Evolutionary conservation across 2,797 vertebrate genomes (phyloP).

Genomic region (Trichosurus vulpecula): DNA sequence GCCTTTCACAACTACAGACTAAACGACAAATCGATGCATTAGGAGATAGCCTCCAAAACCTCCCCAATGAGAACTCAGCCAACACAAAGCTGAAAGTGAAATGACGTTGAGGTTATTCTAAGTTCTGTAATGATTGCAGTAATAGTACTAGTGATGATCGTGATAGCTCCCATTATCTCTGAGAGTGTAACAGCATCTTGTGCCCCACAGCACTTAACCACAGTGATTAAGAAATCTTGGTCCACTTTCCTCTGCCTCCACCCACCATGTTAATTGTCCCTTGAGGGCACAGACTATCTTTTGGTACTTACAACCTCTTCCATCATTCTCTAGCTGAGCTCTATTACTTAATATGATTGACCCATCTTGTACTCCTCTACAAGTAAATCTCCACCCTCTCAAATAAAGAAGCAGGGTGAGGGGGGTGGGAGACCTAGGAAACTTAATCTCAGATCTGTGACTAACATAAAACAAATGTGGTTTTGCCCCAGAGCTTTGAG

Average conservation of each 20-base stretch:
- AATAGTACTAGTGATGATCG: not conserved
- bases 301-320: not conserved
- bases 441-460: not conserved
- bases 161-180: not conserved
- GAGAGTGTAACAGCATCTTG: not conserved
- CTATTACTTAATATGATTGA: not conserved
- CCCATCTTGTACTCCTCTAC: not conserved
- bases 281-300: not conserved
- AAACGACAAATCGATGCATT: not conserved
- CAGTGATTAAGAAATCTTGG: not conserved
- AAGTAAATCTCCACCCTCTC: not conserved
- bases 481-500: not conserved
- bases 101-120: not conserved
- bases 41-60: not conserved
- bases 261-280: not conserved
- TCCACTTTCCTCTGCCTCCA: not conserved
- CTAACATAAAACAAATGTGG: not conserved
- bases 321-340: not conserved
- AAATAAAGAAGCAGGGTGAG: not conserved
- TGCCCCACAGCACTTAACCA: not conserved
- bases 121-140: not conserved
- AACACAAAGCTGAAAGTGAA: not conserved
- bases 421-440: not conserved
- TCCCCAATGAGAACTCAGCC: not conserved
- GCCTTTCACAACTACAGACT: not conserved